Percentiles rank a stretch among this genome's conserved stretches.
These are phyloP conservation scores for Venturia canescens DNA, from an alignment of 1,140 invertebrate genomes.

Conservation along the genomic window DNA sequence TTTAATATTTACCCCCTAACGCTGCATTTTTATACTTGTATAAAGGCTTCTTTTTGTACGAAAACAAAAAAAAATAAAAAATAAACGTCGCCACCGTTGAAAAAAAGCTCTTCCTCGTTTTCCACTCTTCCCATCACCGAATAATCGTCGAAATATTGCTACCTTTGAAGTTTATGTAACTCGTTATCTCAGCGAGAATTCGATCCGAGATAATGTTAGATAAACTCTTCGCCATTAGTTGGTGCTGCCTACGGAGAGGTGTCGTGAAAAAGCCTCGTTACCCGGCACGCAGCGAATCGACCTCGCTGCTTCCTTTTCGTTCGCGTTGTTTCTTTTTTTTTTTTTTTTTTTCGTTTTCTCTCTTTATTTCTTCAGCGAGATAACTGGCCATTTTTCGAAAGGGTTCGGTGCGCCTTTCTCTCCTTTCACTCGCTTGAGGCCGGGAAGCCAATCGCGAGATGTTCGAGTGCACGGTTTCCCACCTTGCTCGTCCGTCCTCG, in stretches of 20 bases:
- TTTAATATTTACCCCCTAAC: constrained; percentile 67
- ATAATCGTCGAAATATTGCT: not conserved
- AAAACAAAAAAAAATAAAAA: constrained; percentile 68
- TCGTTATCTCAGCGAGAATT: not conserved
- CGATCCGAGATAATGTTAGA: too few relatives aligned
- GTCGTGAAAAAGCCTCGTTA: too few relatives aligned
- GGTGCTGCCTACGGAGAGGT: too few relatives aligned
- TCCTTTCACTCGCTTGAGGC: constrained; percentile 71
- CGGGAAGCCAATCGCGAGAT: constrained; percentile 42
- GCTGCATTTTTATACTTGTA: constrained; percentile 76
- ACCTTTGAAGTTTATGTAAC: not conserved
- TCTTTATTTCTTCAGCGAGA: constrained; percentile 42
- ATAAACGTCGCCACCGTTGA: constrained; percentile 76
- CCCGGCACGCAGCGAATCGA: not conserved
- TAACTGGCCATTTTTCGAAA: constrained; percentile 37
- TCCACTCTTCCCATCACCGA: not conserved
- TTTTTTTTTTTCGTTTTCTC: constrained; percentile 49
- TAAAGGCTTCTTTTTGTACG: constrained; percentile 77
- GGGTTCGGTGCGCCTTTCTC: constrained; percentile 60
- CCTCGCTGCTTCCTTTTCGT: constrained; percentile 16
- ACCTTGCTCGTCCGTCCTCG: not conserved
- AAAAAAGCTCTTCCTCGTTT: constrained; percentile 40
- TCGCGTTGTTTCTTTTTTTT: constrained; percentile 37
- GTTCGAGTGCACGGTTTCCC: constrained; percentile 4
- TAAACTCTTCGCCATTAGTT: too few relatives aligned